Conservation (phyloP, 2,797 vertebrate species). For the Toxotes lorentzi region DNA sequence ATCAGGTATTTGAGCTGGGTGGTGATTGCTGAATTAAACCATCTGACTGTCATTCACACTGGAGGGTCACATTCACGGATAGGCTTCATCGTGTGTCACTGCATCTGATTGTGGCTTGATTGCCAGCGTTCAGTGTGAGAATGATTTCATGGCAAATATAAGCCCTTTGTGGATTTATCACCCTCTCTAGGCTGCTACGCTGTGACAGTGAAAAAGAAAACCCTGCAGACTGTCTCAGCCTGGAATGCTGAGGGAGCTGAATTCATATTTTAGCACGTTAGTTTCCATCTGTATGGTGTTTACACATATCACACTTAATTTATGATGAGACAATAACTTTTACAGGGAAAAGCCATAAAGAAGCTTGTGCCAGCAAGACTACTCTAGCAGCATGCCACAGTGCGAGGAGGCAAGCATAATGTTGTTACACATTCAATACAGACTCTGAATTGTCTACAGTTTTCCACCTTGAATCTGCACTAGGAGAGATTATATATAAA, state of each 20-base stretch:
- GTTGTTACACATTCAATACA: constrained; percentile 3
- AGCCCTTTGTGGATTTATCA: constrained; percentile 43
- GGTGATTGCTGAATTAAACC: constrained; percentile 68
- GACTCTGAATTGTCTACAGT: constrained; percentile 1
- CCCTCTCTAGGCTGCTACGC: background rate
- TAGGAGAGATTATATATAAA: background rate
- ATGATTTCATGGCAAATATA: constrained; percentile 55
- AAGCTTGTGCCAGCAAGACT: background rate
- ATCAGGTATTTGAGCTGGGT: constrained; percentile 58
- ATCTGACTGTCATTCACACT: constrained; percentile 54
- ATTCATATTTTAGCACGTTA: constrained; percentile 27
- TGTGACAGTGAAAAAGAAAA: constrained; percentile 8
- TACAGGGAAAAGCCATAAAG: constrained; percentile 15
- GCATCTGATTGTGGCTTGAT: constrained; percentile 66
- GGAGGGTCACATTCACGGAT: constrained; percentile 56
- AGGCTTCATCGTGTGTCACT: constrained; percentile 32
- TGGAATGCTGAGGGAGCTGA: background rate
- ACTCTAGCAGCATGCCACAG: background rate
- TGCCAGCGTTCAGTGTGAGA: constrained; percentile 48
- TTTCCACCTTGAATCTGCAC: constrained; percentile 25
- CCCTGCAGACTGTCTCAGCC: background rate
- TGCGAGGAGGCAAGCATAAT: constrained; percentile 5
- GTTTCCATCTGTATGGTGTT: constrained; percentile 19
- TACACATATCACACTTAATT: constrained; percentile 26
- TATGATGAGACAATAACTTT: constrained; percentile 33